phyloP scores from a whole-genome alignment of 1,140 invertebrate genomes.

The Spodoptera frugiperda region DNA sequence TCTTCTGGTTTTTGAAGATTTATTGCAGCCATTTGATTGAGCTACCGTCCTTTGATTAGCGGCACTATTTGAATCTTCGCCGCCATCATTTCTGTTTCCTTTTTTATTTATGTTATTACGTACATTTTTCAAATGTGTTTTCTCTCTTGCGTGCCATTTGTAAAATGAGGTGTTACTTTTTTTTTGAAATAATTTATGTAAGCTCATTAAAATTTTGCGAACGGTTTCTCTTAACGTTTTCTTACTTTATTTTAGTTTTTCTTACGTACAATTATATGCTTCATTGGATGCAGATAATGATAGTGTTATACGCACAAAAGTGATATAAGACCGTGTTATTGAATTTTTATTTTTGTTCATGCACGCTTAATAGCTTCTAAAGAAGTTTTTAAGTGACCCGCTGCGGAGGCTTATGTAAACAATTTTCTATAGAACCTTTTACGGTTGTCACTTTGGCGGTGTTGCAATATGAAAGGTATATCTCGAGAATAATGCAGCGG shows the following conservation, averaged over 20 bases:
- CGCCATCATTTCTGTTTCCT: slow-evolving; percentile 65
- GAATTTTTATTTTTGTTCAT: slow-evolving; percentile 37
- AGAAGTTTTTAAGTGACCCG: slow-evolving; percentile 1
- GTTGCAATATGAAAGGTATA: slow-evolving; percentile 25
- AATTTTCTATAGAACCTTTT: slow-evolving; percentile 32
- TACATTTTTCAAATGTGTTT: slow-evolving; percentile 32
- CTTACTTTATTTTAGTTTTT: slow-evolving; percentile 30
- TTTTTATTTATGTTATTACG: slow-evolving; percentile 47
- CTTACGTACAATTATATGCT: slow-evolving; percentile 40
- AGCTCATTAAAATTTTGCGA: slow-evolving; percentile 29
- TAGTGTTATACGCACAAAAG: slow-evolving; percentile 27
- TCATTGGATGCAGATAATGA: slow-evolving; percentile 34
- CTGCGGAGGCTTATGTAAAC: slow-evolving; percentile 12
- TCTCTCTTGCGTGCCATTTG: slow-evolving; percentile 22
- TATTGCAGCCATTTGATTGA: slow-evolving; percentile 72
- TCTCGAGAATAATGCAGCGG: slow-evolving; percentile 35
- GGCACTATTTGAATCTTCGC: slow-evolving; percentile 55
- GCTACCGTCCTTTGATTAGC: slow-evolving; percentile 82
- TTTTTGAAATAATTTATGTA: slow-evolving; percentile 15
- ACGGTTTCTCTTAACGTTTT: slow-evolving; percentile 30
- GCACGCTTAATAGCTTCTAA: slow-evolving; percentile 20
- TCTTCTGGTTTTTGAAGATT: slow-evolving; percentile 83
- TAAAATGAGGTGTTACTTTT: neutral
- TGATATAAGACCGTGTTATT: slow-evolving; percentile 20
- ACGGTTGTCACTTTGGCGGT: neutral